Conservation (phyloP, 2,797 vertebrate species). For the Taeniopygia guttata region DNA sequence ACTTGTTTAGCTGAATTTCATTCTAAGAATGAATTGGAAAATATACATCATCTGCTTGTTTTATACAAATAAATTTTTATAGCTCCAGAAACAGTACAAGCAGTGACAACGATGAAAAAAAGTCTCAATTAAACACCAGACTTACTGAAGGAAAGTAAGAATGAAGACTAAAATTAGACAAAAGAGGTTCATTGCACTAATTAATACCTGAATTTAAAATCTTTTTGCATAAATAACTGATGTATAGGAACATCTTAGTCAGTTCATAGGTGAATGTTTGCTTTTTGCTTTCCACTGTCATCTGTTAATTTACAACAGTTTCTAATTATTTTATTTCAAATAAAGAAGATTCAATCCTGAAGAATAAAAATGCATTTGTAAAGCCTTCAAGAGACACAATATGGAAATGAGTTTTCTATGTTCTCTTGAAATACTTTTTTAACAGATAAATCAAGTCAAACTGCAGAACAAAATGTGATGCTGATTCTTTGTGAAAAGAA, state of each 20-base stretch:
- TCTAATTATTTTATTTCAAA: not conserved
- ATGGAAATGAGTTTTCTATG: not conserved
- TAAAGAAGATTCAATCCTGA: not conserved
- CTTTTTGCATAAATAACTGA: not conserved
- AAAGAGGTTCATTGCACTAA: not conserved
- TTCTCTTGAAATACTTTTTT: not conserved
- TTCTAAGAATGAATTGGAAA: not conserved
- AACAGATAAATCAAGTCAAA: not conserved
- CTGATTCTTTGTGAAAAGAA: not conserved
- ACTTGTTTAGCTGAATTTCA: not conserved
- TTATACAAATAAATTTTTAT: not conserved
- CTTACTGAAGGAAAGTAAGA: not conserved
- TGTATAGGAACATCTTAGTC: not conserved
- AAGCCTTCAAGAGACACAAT: not conserved
- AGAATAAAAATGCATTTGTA: not conserved
- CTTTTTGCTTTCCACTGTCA: not conserved
- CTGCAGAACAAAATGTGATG: not conserved
- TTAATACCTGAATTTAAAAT: not conserved
- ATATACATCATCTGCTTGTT: not conserved
- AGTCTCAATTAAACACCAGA: not conserved
- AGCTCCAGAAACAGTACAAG: not conserved
- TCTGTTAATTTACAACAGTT: not conserved
- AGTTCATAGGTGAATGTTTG: not conserved
- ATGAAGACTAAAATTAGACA: not conserved
- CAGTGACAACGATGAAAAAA: not conserved